Percentiles rank a stretch among this genome's conserved stretches.
phyloP scores from a whole-genome alignment of 2,113 vertebrate species.

The Empidonax traillii region DNA sequence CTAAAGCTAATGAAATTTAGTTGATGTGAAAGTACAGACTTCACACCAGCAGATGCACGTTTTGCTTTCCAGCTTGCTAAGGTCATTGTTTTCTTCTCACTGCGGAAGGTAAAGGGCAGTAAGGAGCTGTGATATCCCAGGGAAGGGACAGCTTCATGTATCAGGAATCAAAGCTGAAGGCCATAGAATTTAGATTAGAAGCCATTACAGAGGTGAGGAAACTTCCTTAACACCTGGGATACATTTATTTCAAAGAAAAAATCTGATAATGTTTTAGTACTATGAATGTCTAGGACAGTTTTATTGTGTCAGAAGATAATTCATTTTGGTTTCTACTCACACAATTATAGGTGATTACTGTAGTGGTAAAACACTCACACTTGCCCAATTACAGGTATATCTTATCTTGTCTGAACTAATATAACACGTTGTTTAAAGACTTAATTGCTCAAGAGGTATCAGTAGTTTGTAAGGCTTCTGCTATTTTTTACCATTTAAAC shows the following conservation, averaged over 20 bases:
- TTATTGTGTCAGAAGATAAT: not conserved
- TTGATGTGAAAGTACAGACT: not conserved
- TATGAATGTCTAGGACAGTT: not conserved
- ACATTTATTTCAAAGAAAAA: not conserved
- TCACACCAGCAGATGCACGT: not conserved
- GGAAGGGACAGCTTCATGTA: not conserved
- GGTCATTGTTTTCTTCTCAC: not conserved
- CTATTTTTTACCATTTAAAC: not conserved
- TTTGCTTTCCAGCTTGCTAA: not conserved
- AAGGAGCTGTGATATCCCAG: not conserved
- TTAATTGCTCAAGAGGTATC: not conserved
- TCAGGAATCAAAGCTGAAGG: not conserved
- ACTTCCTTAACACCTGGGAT: not conserved
- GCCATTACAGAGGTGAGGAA: not conserved
- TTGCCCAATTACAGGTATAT: not conserved
- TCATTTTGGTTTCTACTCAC: not conserved
- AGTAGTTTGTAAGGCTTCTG: not conserved
- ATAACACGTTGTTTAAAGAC: not conserved
- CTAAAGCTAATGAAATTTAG: not conserved
- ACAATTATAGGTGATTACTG: not conserved
- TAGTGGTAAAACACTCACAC: not conserved
- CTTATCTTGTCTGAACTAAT: not conserved
- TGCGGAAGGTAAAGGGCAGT: not conserved
- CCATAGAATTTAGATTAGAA: not conserved
- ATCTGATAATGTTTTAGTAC: not conserved